A percentile compares a stretch with the other conserved stretches of the same genome.
Evolutionary conservation across 1,140 invertebrate species (phyloP).

Genomic region (Lordiphosa stackelbergi): DNA sequence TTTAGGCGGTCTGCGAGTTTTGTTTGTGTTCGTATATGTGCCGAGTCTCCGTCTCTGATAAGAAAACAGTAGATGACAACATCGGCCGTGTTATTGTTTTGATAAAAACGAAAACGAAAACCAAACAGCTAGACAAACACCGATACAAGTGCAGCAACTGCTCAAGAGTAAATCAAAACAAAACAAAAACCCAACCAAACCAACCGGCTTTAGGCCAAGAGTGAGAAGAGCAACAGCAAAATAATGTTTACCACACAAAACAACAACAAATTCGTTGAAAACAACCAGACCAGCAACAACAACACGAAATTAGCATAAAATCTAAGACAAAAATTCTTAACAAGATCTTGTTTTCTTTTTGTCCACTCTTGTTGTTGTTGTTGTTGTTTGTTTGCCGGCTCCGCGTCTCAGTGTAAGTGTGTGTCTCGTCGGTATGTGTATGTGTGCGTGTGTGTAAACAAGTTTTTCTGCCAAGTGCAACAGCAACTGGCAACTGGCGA

Average conservation of each 20-base stretch:
- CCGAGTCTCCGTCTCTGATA: constrained; percentile 39
- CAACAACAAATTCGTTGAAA: constrained; percentile 1
- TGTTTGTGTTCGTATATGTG: constrained; percentile 12
- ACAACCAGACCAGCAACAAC: neutral
- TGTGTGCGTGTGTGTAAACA: constrained; percentile 56
- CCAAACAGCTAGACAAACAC: constrained; percentile 21
- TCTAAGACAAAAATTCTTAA: constrained; percentile 6
- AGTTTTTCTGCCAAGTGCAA: constrained; percentile 40
- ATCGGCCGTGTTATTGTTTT: constrained; percentile 13
- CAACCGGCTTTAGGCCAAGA: constrained; percentile 7
- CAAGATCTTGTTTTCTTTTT: constrained; percentile 2
- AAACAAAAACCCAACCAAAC: constrained; percentile 18
- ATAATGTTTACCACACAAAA: constrained; percentile 1
- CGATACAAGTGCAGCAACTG: constrained; percentile 28
- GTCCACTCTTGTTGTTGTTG: constrained; percentile 16
- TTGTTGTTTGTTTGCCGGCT: constrained; percentile 4
- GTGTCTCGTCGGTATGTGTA: constrained; percentile 11
- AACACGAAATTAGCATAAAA: neutral
- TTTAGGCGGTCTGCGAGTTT: neutral
- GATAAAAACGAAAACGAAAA: constrained; percentile 23
- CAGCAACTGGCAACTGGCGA: constrained; percentile 9
- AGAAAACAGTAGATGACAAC: constrained; percentile 32
- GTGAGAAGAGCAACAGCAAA: neutral
- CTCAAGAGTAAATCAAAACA: constrained; percentile 21
- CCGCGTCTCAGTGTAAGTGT: constrained; percentile 31